These are phyloP conservation scores for Hoplodrina blanda DNA, from an alignment of 2,888 invertebrate species.

Conservation along the genomic window DNA sequence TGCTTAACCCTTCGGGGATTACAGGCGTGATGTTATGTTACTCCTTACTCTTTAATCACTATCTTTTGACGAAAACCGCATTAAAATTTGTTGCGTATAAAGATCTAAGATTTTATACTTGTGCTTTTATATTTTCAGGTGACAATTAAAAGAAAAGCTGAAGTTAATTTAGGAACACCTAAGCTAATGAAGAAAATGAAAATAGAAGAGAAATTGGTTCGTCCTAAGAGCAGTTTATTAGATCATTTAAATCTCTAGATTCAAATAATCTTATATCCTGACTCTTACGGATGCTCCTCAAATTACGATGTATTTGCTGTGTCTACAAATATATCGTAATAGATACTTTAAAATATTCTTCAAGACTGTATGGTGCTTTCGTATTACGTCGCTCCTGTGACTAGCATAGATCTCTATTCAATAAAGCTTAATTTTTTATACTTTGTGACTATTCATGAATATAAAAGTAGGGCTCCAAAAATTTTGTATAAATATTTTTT, in stretches of 20 bases:
- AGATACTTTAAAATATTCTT: conserved; percentile 2
- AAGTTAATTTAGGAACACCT: conserved; percentile 80
- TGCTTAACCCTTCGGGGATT: too few species aligned
- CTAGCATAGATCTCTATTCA: not conserved
- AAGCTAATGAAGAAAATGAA: conserved; percentile 87
- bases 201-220: conserved; percentile 77
- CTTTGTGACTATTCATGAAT: not conserved
- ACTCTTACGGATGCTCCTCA: conserved; percentile 33
- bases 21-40: too few species aligned
- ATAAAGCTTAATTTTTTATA: not conserved
- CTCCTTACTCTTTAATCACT: too few species aligned
- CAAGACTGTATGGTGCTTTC: conserved; percentile 34
- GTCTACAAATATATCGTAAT: conserved; percentile 13
- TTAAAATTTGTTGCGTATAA: too few species aligned
- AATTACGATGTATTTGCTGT: conserved; percentile 23
- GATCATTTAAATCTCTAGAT: conserved; percentile 72
- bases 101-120: too few species aligned
- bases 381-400: not conserved
- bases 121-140: conserved; percentile 74
- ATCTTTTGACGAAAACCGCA: too few species aligned
- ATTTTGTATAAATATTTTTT: conserved; percentile 30
- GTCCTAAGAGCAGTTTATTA: conserved; percentile 79
- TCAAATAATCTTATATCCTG: conserved; percentile 22
- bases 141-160: conserved; percentile 87
- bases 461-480: not conserved